Evolutionary conservation across 2,797 vertebrate genomes (phyloP), one percentile per base, ranked within the genome.

Genomic region (Allobates femoralis): DNA sequence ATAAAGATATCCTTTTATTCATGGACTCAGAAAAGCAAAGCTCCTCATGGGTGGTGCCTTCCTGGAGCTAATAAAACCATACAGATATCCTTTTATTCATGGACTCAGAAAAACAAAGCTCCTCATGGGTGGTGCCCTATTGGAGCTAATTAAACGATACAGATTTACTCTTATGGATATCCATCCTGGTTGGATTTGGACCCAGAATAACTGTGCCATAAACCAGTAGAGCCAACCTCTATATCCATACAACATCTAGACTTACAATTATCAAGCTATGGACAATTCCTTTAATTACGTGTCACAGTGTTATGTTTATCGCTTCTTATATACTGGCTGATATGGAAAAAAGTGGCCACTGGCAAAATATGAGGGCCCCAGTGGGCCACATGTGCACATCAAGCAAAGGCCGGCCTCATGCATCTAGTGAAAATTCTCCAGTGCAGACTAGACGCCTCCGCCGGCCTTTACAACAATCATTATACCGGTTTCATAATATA

Each of bases 381-480:
- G 26, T 37, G 55, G 55, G 2, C 56, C 76, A n/a, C 41, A 16
- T 1, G 30, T 60, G 56, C 32, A 58, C 53, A 58, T 41, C 53
- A 62, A 41, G 19, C 7, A 6, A 67, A 51, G 62, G 64, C 56
- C 50, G 12, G 85, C 58, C 15, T 86, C 85, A 86, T 51, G 60
- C 28, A 64, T 86, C 85, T 79, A 81, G 32, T 41, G 15, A 37
- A 64, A 58, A 46, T 79, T 5, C 79, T 69, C 60, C 60, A 79
- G 77, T 81, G 55, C 66, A 74, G 19, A 69, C 78, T 37, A 79
- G 67, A 86, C 19, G 18, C 28, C 58, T 86, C 85, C 56, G 26
- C 85, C 69, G 66, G 18, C 62, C 23, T 30, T 50, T 28, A 32
- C 12, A 34, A 15, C 46, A 66, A n/a, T 30, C 19, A 66, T 53